Conservation (phyloP, 2,113 vertebrate genomes). For the Brachirus orientalis region DNA sequence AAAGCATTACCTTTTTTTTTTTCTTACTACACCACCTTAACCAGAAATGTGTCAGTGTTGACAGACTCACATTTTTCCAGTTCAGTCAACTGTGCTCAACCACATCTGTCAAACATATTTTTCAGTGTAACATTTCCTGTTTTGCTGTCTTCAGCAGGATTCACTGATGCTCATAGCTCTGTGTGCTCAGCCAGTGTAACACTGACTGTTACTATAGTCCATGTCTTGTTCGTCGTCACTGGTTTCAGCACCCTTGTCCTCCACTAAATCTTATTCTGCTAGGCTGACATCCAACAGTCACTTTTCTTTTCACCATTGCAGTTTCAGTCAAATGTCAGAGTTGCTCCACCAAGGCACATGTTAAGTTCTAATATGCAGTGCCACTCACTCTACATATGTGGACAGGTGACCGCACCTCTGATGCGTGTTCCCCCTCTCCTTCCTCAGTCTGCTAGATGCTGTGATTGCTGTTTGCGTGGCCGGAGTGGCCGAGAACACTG, state of each 20-base stretch:
- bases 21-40: background rate
- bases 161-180: slow-evolving; percentile 8
- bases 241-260: slow-evolving; percentile 24
- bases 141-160: slow-evolving; percentile 5
- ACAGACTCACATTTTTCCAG: slow-evolving; percentile 21
- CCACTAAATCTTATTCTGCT: slow-evolving; percentile 3
- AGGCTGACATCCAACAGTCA: slow-evolving; percentile 3
- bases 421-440: no score
- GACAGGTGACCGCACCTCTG: no score
- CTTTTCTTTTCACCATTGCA: background rate
- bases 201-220: slow-evolving; percentile 8
- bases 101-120: slow-evolving; percentile 19
- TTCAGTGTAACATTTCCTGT: slow-evolving; percentile 6
- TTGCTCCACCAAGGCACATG: background rate
- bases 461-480: no score
- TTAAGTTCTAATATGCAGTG: no score
- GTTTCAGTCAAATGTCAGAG: background rate
- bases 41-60: slow-evolving; percentile 1
- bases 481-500: no score
- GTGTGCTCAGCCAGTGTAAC: slow-evolving; percentile 11
- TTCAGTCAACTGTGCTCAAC: slow-evolving; percentile 4
- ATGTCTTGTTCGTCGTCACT: slow-evolving; percentile 33
- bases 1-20: background rate
- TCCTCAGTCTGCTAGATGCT: no score
- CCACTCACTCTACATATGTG: no score